Evolutionary conservation across 2,888 invertebrate species (phyloP), one percentile per base, ranked within the genome.

Genomic region (Melitaea athalia): DNA sequence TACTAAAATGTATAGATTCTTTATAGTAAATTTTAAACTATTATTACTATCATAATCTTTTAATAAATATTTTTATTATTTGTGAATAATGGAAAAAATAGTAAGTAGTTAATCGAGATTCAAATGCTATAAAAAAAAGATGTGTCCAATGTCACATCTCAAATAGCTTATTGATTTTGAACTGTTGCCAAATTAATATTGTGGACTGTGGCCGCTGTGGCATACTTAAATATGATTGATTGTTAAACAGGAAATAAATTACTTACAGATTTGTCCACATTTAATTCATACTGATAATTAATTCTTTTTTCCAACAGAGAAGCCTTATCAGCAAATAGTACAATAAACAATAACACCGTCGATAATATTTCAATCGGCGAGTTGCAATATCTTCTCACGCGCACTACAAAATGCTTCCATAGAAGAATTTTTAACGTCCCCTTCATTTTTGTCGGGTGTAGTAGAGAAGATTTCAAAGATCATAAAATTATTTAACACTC

Each of bases 351-450:
- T 10, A 80, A 12, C 3, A 79, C 61, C 12, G 84, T 81, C 5
- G 81, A 77, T 4, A 77, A 6, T 11, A 82, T 65, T 64, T 85
- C 84, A n/a, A 83, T 67, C 6, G 77, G 63, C 0, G 83, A 84
- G 12, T 81, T 78, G 12, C 84, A 75, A 63, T 77, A 82, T 59
- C 81, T 78, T 50, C 80, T 76, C 50, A 76, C 74, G 31, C 85
- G 77, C 38, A 84, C 84, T 62, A 79, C 76, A 4, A 78, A 68
- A 74, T 85, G 85, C 74, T 85, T 86, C 81, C 84, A 83, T 80
- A 86, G 78, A 55, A 86, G 73, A 38, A 85, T 81, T 31, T 60
- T 53, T 15, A 85, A 73, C 15, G 74, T 73, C 5, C 78, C 70
- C 71, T 68, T 74, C 76, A 78, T 79, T 70, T 71, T 77, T 11